Percentiles rank a stretch among this genome's conserved stretches.
These are phyloP conservation scores for Sceloporus undulatus DNA, from an alignment of 2,113 vertebrate species.

Conservation along the genomic window DNA sequence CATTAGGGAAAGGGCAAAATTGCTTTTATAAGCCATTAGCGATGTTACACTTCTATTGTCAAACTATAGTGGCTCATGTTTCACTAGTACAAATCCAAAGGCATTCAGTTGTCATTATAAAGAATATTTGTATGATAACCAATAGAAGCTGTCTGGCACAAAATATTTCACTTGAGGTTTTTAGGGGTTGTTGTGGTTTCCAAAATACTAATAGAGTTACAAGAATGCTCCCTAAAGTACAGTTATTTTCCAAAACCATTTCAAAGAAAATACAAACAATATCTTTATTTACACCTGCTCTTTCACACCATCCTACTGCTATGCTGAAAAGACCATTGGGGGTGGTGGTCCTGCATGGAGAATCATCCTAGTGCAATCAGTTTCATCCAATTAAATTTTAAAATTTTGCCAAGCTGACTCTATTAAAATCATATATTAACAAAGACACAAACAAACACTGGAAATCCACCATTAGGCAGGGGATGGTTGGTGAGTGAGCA, in stretches of 20 bases:
- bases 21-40: constrained; percentile 19
- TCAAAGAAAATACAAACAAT: constrained; percentile 10
- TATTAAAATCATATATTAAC: not conserved
- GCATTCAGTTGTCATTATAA: constrained; percentile 7
- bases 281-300: not conserved
- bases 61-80: constrained; percentile 24
- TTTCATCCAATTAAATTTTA: not conserved
- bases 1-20: not conserved
- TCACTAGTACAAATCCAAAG: not conserved
- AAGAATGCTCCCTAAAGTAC: fast-evolving
- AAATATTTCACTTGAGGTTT: not conserved
- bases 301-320: constrained; percentile 18
- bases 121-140: constrained; percentile 7
- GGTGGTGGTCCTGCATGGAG: not conserved
- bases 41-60: constrained; percentile 20
- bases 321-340: not conserved
- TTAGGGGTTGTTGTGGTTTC: not conserved
- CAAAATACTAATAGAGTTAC: fast-evolving
- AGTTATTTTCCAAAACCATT: constrained; percentile 31
- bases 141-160: constrained; percentile 5
- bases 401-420: not conserved
- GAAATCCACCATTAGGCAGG: not conserved
- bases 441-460: not conserved
- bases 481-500: not conserved
- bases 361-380: not conserved